Conservation (phyloP, 1,140 invertebrate genomes). For the Cataglyphis hispanica region DNA sequence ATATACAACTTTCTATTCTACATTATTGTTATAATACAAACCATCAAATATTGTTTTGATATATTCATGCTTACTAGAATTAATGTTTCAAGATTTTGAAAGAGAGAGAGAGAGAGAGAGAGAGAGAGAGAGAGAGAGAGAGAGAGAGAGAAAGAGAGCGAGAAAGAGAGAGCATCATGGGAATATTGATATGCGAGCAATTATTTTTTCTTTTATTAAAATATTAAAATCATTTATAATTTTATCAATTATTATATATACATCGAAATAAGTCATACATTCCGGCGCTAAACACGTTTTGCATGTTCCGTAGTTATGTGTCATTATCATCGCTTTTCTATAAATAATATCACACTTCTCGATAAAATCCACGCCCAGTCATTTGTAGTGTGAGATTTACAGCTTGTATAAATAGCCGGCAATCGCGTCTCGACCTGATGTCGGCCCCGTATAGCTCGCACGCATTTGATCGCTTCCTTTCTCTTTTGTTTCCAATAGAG, state of each 20-base stretch:
- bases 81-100: slow-evolving; percentile 18
- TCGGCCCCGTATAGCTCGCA: slow-evolving; percentile 62
- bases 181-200: neutral
- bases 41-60: neutral
- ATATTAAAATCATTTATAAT: slow-evolving; percentile 20
- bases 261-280: slow-evolving; percentile 2
- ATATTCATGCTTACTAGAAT: neutral
- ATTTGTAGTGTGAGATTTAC: slow-evolving; percentile 73
- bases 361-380: slow-evolving; percentile 66
- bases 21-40: neutral
- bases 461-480: slow-evolving; percentile 75
- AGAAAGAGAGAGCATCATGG: neutral
- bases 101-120: neutral
- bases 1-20: slow-evolving; percentile 12
- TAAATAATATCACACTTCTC: slow-evolving; percentile 70
- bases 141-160: no score
- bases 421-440: slow-evolving; percentile 71
- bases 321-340: slow-evolving; percentile 73
- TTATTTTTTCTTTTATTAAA: neutral
- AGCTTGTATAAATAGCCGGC: slow-evolving; percentile 74
- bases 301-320: slow-evolving; percentile 53
- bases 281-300: neutral
- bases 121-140: neutral
- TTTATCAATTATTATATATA: slow-evolving; percentile 31
- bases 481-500: slow-evolving; percentile 75